Base-by-base conservation (phyloP, 35 echinoderm and acorn worm genomes). In the Stichopus chloronotus region DNA sequence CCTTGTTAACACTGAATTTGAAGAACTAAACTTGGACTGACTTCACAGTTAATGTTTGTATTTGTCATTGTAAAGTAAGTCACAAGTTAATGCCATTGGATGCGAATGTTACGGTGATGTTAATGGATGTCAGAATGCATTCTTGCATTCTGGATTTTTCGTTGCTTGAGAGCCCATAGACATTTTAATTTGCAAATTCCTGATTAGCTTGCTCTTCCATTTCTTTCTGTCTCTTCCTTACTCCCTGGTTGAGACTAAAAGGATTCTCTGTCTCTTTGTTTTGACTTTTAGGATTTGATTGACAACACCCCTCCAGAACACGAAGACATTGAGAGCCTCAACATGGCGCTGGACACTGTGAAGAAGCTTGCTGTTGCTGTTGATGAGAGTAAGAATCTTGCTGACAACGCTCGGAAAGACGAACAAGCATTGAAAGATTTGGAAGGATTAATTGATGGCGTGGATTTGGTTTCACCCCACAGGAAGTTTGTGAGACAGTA, bases 241-340 rank as follows among this genome's bases (percentile, higher is more conserved):
- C 78, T 81, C 78, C 7, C 13, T 25, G 11, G 11, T 65, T 65
- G 61, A 65, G 61, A 65, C 61, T 65, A 83, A 55, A 56, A 83
- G 53, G 54, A 85, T 58, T 85, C 82, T 85, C 60, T n/a, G 19
- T 59, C 57, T 65, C 25, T 12, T 43, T 89, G 23, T 63, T 20
- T 89, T 89, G 7, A 56, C 83, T 91, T 43, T 21, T 94, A 99
- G 97, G 97, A 99, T 77, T 92, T 99, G 13, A 95, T 99, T 74
- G 95, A 99, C 83, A 96, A 99, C 78, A 99, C 97, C 77, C 93
- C 97, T n/a, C 93, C 94, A 81, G 95, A 95, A 72, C 95, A 96
- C 22, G 94, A 94, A 63, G 97, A 99, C 65, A 92, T 94, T 13
- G 95, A 96, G 72, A 94, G 92, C 53, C 95, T 99, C 7, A 90